Base-by-base conservation (phyloP, 2,797 vertebrate species). In the Cuniculus paca region DNA sequence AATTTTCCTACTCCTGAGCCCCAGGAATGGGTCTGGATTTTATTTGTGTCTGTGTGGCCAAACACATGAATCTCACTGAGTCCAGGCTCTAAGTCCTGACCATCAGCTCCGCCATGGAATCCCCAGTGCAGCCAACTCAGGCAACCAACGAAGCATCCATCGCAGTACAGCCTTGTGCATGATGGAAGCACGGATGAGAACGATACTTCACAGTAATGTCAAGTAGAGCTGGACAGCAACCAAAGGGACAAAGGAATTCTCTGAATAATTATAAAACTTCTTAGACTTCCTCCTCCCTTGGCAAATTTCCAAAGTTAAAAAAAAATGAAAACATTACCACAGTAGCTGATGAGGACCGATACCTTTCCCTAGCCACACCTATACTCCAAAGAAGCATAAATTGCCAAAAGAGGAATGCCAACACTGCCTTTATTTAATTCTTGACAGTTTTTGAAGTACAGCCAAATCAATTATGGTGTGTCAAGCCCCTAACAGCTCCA, bases 281-380 rank as follows among this genome's bases (percentile, higher is more conserved):
- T 28, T 79, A 42, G 8, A 45, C 17, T 2, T 26, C 52, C 45
- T 72, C 52, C 17, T 89, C 50, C n/a, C 74, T 28, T 63, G 31
- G 72, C 54, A 92, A 83, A 90, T 24, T 56, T 85, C 36, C 65
- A 91, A 52, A 63, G 26, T 58, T 54, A 4, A 75, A 56, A 58
- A 3, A 85, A 65, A 28, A 68, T 34, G 34, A 60, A 42, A 10
- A 9, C 13, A 84, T 19, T 45, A 54, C 60, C 61, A 89, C 45
- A 48, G 13, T 1, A 19, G 31, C 42, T 3, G 10, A 19, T 8
- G 1, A 9, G 56, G 52, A 34, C 7, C 4, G 0, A 1, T 14
- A 45, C 42, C 82, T 45, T 48, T 54, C 60, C 77, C 80, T 4
- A 0, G 50, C 36, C 68, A 24, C 6, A 12, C 36, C 86, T 52